Conservation (phyloP, 2,113 vertebrate species). For the Hemichromis elongatus region DNA sequence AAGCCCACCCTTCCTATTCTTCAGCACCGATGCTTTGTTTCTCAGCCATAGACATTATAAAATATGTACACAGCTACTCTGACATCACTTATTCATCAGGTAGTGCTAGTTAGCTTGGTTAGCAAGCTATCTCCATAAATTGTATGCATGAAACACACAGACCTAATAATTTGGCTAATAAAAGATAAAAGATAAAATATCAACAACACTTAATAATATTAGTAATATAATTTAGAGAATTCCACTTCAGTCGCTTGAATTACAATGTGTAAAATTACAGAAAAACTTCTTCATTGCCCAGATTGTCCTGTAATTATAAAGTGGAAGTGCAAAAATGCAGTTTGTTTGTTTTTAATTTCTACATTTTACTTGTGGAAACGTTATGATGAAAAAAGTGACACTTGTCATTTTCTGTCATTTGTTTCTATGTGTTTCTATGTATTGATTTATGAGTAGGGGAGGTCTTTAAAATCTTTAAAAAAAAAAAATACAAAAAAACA, state of each 20-base stretch:
- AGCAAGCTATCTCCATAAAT: not conserved
- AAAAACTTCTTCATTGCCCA: not conserved
- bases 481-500: not conserved
- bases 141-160: not conserved
- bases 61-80: not conserved
- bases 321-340: not conserved
- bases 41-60: not conserved
- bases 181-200: not conserved
- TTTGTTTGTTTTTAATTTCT: too few relatives aligned
- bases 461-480: not conserved
- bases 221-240: not conserved
- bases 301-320: not conserved
- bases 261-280: not conserved
- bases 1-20: not conserved
- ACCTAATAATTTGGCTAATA: not conserved
- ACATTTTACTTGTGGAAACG: too few relatives aligned
- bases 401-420: not conserved
- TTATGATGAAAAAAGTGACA: too few relatives aligned
- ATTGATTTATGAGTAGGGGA: not conserved
- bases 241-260: not conserved
- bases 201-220: not conserved
- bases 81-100: not conserved
- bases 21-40: not conserved
- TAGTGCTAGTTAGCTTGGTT: not conserved
- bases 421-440: not conserved